Evolutionary conservation across 2,797 vertebrate genomes (phyloP).

Genomic region (Cossypha dichroa): DNA sequence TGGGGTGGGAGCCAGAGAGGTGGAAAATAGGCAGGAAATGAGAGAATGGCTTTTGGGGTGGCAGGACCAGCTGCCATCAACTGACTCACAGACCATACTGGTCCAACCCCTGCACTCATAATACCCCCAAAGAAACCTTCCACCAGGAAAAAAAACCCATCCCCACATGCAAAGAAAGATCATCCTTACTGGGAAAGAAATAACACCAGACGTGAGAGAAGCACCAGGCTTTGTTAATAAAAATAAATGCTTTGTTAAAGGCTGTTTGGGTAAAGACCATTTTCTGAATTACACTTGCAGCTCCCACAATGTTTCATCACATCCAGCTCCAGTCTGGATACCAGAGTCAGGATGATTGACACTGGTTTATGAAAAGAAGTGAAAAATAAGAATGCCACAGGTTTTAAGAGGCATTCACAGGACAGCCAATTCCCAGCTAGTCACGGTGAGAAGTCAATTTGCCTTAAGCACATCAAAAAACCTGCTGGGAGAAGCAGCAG

Average conservation of each 20-base stretch:
- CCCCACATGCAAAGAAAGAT: background rate
- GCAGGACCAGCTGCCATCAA: background rate
- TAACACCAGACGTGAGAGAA: background rate
- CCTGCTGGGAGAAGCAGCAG: background rate
- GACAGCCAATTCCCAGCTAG: background rate
- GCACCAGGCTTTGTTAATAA: background rate
- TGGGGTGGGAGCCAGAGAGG: background rate
- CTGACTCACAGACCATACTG: background rate
- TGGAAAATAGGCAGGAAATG: background rate
- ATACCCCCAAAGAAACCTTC: background rate
- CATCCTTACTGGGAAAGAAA: background rate
- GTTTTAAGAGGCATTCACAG: background rate
- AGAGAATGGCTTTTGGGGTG: background rate
- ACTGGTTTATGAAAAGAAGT: background rate
- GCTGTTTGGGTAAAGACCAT: background rate
- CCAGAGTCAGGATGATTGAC: background rate
- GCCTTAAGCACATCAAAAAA: background rate
- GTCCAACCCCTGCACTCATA: background rate
- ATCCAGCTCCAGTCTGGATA: background rate
- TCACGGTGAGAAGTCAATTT: background rate
- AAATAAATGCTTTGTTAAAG: background rate
- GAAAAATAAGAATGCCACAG: background rate
- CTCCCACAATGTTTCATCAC: background rate
- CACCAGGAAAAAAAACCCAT: accelerated
- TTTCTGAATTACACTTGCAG: background rate